These are phyloP conservation scores for Cheilinus undulatus DNA, from an alignment of 2,113 vertebrate genomes.

Conservation along the genomic window DNA sequence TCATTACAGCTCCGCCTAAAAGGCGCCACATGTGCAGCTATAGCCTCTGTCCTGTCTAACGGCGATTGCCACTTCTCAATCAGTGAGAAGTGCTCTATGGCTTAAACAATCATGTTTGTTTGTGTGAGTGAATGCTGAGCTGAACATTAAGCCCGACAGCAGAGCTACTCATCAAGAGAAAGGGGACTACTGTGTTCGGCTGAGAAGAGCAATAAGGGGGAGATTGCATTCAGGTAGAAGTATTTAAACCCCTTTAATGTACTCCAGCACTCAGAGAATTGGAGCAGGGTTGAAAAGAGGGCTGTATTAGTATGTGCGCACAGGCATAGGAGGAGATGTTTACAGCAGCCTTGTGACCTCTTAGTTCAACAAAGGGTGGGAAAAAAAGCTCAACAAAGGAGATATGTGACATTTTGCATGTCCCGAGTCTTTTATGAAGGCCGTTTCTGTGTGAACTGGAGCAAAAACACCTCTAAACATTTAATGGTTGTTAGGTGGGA, in stretches of 20 bases:
- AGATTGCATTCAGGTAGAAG: slow-evolving; percentile 41
- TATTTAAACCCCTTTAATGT: slow-evolving; percentile 64
- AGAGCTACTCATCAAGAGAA: slow-evolving; percentile 49
- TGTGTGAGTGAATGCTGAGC: slow-evolving; percentile 54
- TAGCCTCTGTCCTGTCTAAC: slow-evolving; percentile 29
- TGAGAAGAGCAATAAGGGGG: slow-evolving; percentile 48
- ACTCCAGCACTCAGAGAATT: slow-evolving; percentile 30
- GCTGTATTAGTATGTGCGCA: slow-evolving; percentile 11
- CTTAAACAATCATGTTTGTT: slow-evolving; percentile 72
- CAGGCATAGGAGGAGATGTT: slow-evolving; percentile 13
- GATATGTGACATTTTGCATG: slow-evolving; percentile 1
- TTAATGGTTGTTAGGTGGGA: slow-evolving; percentile 32
- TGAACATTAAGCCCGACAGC: slow-evolving; percentile 51
- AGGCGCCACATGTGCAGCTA: slow-evolving; percentile 13
- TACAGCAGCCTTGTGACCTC: slow-evolving; percentile 5
- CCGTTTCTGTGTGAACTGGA: slow-evolving; percentile 10
- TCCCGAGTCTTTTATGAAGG: slow-evolving; percentile 20
- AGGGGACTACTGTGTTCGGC: slow-evolving; percentile 28
- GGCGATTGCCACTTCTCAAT: slow-evolving; percentile 32
- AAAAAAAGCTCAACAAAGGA: slow-evolving; percentile 36
- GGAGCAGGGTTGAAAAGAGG: slow-evolving; percentile 4
- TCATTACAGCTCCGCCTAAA: slow-evolving; percentile 48
- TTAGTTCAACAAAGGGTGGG: neutral
- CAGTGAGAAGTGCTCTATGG: slow-evolving; percentile 33
- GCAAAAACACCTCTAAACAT: slow-evolving; percentile 17